A percentile compares a stretch with the other conserved stretches of the same genome.
Conservation (phyloP, 2,888 invertebrate species). For the Fissipunctia ypsillon region DNA sequence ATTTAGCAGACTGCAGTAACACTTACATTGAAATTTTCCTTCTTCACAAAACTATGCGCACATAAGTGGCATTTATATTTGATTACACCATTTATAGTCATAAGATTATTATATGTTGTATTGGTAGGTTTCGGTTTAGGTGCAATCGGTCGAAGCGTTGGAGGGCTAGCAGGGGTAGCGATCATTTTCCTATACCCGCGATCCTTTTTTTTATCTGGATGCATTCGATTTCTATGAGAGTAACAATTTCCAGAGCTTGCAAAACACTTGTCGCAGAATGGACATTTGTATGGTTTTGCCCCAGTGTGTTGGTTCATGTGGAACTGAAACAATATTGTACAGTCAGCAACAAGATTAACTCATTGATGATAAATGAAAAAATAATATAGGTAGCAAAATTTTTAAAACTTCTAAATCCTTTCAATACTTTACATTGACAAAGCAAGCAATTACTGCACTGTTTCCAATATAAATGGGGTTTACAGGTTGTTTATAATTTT, state of each 20-base stretch:
- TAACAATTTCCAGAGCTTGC: conserved; percentile 94
- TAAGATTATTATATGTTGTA: conserved; percentile 56
- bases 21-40: conserved; percentile 84
- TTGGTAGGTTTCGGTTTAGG: conserved; percentile 48
- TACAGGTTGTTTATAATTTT: background rate
- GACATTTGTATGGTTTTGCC: conserved; percentile 93
- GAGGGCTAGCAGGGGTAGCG: conserved; percentile 32
- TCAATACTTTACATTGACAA: background rate
- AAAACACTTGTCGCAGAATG: conserved; percentile 93
- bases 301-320: conserved; percentile 95
- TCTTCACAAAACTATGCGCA: conserved; percentile 80
- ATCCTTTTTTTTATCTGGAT: conserved; percentile 88
- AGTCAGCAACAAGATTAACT: background rate
- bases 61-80: conserved; percentile 82
- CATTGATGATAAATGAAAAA: background rate
- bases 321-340: conserved; percentile 87
- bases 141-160: conserved; percentile 40
- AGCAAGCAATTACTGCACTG: background rate
- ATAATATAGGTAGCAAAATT: background rate
- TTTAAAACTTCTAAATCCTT: background rate
- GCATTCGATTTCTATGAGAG: conserved; percentile 93
- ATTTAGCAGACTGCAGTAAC: background rate
- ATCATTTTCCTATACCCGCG: conserved; percentile 31
- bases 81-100: conserved; percentile 71
- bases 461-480: background rate